A percentile compares a stretch with the other conserved stretches of the same genome.
Conservation (phyloP, 2,888 invertebrate species). For the Tuta absoluta region DNA sequence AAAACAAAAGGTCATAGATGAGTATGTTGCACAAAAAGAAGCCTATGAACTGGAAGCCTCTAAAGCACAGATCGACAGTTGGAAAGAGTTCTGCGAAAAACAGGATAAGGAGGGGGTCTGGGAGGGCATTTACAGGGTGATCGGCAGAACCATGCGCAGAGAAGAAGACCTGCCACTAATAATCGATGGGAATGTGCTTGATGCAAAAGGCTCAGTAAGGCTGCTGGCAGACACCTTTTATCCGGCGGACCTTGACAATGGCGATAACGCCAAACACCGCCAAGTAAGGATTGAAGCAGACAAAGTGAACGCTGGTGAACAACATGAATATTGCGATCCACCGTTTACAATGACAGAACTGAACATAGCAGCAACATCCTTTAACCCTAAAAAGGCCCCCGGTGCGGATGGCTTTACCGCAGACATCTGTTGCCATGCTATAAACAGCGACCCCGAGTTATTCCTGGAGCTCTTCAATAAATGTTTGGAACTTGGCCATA, state of each 20-base stretch:
- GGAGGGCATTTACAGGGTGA: conserved; percentile 30
- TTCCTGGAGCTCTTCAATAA: not conserved
- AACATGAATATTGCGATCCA: conserved; percentile 1
- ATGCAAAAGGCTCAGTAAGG: conserved; percentile 5
- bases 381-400: not conserved
- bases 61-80: conserved; percentile 24
- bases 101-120: conserved; percentile 31
- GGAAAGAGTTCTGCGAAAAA: conserved; percentile 30
- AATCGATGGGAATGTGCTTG: not conserved
- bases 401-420: conserved; percentile 14
- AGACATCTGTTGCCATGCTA: not conserved
- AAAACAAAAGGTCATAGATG: conserved; percentile 12
- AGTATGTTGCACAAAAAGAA: conserved; percentile 28
- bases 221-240: not conserved
- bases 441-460: not conserved
- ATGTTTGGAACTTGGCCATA: not conserved
- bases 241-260: not conserved
- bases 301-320: not conserved
- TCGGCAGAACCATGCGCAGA: conserved; percentile 16
- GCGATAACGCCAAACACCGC: not conserved
- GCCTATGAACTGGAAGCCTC: conserved; percentile 9
- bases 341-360: conserved; percentile 5
- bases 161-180: conserved; percentile 21
- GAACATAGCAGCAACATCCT: not conserved
- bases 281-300: not conserved